A percentile compares a stretch with the other conserved stretches of the same genome.
Conservation (phyloP, 2,797 vertebrate genomes). For the Trichosurus vulpecula region DNA sequence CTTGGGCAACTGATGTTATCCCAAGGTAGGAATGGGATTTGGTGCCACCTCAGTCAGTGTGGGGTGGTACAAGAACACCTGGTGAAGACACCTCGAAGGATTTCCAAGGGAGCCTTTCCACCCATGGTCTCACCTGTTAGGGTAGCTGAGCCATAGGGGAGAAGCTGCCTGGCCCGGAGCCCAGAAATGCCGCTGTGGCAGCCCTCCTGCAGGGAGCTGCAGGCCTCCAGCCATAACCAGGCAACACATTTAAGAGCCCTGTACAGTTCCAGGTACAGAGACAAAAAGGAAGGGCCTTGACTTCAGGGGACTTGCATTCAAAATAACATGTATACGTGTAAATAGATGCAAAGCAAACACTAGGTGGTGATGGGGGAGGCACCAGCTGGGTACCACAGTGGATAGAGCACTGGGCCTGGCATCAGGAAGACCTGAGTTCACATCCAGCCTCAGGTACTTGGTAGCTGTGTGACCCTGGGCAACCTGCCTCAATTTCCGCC, state of each 20-base stretch:
- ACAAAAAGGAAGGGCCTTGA: background rate
- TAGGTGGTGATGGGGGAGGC: background rate
- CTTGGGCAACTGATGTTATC: conserved; percentile 1
- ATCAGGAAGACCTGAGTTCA: background rate
- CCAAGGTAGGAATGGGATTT: background rate
- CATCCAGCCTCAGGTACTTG: background rate
- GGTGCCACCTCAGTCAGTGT: background rate
- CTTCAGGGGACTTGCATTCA: background rate
- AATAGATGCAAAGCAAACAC: background rate
- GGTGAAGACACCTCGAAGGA: background rate
- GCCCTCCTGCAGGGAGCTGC: background rate
- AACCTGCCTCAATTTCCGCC: background rate
- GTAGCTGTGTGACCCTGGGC: background rate
- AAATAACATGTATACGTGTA: background rate
- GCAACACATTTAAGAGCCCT: background rate
- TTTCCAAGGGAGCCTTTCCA: background rate
- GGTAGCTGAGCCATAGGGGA: background rate
- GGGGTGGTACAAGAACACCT: background rate
- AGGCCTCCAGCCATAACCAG: background rate
- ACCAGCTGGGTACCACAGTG: background rate
- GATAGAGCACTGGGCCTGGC: background rate
- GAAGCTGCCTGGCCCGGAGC: background rate
- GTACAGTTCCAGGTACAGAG: background rate
- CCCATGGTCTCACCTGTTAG: background rate
- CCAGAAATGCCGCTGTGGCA: background rate